These are phyloP conservation scores for Agriotes lineatus DNA, from an alignment of 2,888 invertebrate genomes.

Conservation along the genomic window DNA sequence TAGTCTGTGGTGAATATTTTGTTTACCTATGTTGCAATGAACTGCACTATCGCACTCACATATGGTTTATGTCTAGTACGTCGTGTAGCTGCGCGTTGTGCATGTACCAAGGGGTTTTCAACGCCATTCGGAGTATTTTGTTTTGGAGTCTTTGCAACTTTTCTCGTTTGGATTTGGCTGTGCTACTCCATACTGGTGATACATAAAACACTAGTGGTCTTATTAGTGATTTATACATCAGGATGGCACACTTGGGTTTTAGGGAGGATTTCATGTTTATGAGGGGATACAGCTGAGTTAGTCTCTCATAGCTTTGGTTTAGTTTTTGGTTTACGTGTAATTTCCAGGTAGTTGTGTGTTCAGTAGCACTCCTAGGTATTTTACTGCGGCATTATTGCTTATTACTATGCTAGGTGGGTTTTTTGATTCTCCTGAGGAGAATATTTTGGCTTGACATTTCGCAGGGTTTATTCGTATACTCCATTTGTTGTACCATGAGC, in stretches of 20 bases:
- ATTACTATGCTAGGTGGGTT: background rate
- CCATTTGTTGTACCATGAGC: background rate
- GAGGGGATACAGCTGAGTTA: constrained; percentile 13
- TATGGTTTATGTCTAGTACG: background rate
- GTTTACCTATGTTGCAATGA: constrained; percentile 4
- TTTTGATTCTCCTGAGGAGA: background rate
- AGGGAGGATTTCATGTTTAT: constrained; percentile 9
- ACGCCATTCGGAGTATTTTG: constrained; percentile 4
- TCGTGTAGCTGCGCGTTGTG: background rate
- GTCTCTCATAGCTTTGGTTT: constrained; percentile 7
- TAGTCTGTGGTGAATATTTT: constrained; percentile 7
- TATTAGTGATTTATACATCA: constrained; percentile 17
- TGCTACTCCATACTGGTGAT: constrained; percentile 12
- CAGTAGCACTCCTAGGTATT: constrained; percentile 1
- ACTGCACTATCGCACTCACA: constrained; percentile 10
- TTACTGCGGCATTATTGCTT: background rate
- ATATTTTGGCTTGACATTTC: constrained; percentile 8
- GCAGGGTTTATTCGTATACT: constrained; percentile 9
- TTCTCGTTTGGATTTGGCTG: constrained; percentile 1
- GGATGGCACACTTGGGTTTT: constrained; percentile 8
- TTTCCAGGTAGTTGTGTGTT: constrained; percentile 5
- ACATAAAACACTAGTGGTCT: background rate
- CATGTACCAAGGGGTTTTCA: constrained; percentile 6
- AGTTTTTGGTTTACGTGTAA: constrained; percentile 9
- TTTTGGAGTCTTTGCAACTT: constrained; percentile 11